Evolutionary conservation across 2,888 invertebrate species (phyloP).

Genomic region (Agrotis clavis): DNA sequence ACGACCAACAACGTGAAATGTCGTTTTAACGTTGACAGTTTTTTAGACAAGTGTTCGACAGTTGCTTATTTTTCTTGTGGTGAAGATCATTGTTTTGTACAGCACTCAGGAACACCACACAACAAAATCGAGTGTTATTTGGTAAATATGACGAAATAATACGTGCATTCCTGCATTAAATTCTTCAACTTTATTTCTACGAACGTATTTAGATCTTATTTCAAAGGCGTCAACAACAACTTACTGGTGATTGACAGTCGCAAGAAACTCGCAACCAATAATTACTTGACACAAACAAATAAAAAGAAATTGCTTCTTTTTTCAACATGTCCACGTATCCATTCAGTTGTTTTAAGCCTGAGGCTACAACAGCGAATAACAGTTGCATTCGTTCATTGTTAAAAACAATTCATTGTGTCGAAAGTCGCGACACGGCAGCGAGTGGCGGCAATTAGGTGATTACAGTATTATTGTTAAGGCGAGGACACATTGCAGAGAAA

Average conservation of each 20-base stretch:
- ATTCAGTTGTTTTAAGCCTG: slow-evolving; percentile 48
- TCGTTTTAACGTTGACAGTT: no score
- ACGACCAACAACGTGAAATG: no score
- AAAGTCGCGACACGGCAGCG: slow-evolving; percentile 67
- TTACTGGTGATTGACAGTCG: slow-evolving; percentile 1
- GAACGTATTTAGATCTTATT: background rate
- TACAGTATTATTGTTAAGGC: slow-evolving; percentile 63
- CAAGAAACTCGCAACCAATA: slow-evolving; percentile 3
- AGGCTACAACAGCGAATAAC: slow-evolving; percentile 48
- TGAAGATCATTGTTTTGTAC: no score
- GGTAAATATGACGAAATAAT: background rate
- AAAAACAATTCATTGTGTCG: slow-evolving; percentile 71
- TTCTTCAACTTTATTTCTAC: no score
- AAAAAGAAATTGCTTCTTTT: slow-evolving; percentile 21
- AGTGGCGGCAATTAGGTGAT: slow-evolving; percentile 67
- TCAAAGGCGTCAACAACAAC: background rate
- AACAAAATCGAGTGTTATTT: no score
- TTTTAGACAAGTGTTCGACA: no score
- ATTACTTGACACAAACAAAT: slow-evolving; percentile 23
- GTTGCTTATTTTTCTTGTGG: no score
- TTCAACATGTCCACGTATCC: slow-evolving; percentile 38
- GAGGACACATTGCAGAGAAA: slow-evolving; percentile 45
- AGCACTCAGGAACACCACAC: no score
- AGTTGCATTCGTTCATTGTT: slow-evolving; percentile 57
- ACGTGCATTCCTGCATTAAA: no score